Conservation (phyloP, 2,797 vertebrate genomes). For the Tokudaia muenninki region DNA sequence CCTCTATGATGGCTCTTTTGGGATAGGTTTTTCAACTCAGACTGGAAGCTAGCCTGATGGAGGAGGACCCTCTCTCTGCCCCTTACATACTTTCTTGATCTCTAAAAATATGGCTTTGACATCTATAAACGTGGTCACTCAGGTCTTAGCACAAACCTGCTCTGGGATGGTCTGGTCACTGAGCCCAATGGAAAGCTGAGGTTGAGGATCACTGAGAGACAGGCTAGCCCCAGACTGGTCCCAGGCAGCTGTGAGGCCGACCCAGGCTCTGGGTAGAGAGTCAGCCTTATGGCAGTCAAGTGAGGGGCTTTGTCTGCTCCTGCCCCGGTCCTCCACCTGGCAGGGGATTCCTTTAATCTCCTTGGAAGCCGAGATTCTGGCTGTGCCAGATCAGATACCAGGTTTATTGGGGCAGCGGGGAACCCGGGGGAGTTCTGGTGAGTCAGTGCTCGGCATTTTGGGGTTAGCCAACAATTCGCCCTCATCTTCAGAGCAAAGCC, state of each 20-base stretch:
- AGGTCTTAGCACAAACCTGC: background rate
- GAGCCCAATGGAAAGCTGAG: background rate
- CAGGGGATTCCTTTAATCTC: slow-evolving; percentile 27
- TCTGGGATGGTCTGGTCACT: background rate
- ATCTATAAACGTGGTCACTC: background rate
- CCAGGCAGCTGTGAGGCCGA: background rate
- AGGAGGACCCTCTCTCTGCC: background rate
- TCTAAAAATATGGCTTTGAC: background rate
- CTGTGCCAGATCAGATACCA: slow-evolving; percentile 71
- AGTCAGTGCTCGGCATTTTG: background rate
- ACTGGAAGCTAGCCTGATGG: background rate
- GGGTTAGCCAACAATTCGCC: slow-evolving; percentile 39
- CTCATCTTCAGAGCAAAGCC: background rate
- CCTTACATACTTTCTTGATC: background rate
- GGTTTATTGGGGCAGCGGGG: background rate
- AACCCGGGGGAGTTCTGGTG: slow-evolving; percentile 50
- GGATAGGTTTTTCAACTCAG: background rate
- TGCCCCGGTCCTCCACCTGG: background rate
- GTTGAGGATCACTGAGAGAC: background rate
- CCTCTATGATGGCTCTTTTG: background rate
- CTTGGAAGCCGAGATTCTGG: background rate
- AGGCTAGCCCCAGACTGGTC: background rate
- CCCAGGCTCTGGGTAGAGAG: background rate
- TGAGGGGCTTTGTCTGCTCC: slow-evolving; percentile 27
- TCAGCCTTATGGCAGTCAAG: background rate